Evolutionary conservation across 2,113 vertebrate genomes (phyloP).

Genomic region (Vicugna pacos): DNA sequence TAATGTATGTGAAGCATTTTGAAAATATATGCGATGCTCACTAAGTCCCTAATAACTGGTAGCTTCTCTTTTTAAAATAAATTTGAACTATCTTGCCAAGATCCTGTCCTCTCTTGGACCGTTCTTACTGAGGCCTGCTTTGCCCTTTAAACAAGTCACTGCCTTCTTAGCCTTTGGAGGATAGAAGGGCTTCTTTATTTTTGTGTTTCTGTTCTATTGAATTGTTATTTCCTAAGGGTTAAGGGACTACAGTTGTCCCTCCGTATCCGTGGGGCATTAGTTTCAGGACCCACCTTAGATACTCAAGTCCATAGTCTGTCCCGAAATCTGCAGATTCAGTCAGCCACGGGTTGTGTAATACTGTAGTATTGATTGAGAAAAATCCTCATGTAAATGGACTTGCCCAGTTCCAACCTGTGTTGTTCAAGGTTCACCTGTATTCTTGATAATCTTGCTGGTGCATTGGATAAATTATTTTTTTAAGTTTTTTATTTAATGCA

Average conservation of each 20-base stretch:
- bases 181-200: neutral
- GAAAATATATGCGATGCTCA: neutral
- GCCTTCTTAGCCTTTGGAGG: neutral
- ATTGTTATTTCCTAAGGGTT: conserved; percentile 12
- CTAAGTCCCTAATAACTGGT: neutral
- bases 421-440: neutral
- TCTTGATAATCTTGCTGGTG: neutral
- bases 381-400: too few relatives aligned
- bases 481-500: neutral
- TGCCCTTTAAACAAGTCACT: neutral
- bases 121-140: neutral
- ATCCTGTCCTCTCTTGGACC: neutral
- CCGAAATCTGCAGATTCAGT: neutral
- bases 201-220: neutral
- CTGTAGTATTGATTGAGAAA: neutral
- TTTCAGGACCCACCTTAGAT: neutral
- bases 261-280: neutral
- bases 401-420: neutral
- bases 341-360: neutral
- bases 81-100: neutral
- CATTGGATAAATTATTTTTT: neutral
- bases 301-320: neutral
- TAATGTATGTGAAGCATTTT: neutral
- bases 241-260: neutral
- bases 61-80: neutral